These are phyloP conservation scores for Centropus bengalensis DNA, from an alignment of 2,113 vertebrate genomes.

Conservation along the genomic window DNA sequence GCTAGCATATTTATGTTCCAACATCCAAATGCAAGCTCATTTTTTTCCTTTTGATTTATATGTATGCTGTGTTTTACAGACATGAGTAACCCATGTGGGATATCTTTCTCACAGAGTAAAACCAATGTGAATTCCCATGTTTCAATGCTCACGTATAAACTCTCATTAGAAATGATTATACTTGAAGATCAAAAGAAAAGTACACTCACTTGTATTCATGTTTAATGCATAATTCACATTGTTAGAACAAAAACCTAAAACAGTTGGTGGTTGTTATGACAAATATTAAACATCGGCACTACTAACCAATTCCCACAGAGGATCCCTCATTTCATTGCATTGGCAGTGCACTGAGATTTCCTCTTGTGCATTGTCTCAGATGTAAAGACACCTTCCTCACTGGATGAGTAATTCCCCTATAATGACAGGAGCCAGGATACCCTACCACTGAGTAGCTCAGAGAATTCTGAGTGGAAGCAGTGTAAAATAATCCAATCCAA, in stretches of 20 bases:
- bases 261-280: slow-evolving; percentile 49
- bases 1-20: background rate
- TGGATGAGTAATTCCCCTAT: background rate
- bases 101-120: slow-evolving; percentile 62
- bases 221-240: slow-evolving; percentile 67
- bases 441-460: background rate
- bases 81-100: slow-evolving; percentile 54
- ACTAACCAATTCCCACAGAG: slow-evolving; percentile 39
- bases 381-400: background rate
- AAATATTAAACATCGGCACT: slow-evolving; percentile 36
- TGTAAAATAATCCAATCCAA: background rate
- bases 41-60: slow-evolving; percentile 19
- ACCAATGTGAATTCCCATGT: slow-evolving; percentile 64
- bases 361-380: background rate
- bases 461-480: background rate
- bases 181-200: slow-evolving; percentile 64
- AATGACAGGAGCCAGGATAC: background rate
- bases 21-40: slow-evolving; percentile 6
- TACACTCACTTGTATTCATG: slow-evolving; percentile 59
- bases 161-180: slow-evolving; percentile 66
- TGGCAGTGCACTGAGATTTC: background rate
- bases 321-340: slow-evolving; percentile 7
- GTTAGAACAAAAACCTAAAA: slow-evolving; percentile 59
- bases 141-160: slow-evolving; percentile 63
- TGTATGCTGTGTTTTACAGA: slow-evolving; percentile 36